A percentile compares a stretch with the other conserved stretches of the same genome.
phyloP scores from a whole-genome alignment of 2,797 vertebrate species.

The Spinus pinus region DNA sequence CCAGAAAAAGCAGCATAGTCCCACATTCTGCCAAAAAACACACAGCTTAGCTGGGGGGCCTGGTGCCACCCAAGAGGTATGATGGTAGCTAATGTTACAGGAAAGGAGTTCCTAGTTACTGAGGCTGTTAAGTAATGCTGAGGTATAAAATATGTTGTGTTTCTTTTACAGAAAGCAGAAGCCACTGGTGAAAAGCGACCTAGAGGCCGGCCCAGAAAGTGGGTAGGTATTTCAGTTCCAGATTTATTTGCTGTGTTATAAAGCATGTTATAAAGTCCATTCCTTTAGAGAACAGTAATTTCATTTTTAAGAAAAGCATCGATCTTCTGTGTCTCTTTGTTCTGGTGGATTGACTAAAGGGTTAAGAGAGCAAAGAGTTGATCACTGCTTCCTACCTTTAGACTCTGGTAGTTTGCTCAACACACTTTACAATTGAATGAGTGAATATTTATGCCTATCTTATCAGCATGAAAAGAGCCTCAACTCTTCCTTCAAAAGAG shows the following conservation, averaged over 20 bases:
- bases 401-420: slow-evolving; percentile 56
- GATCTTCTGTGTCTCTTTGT: not conserved
- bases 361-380: slow-evolving; percentile 39
- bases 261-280: not conserved
- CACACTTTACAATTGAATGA: slow-evolving; percentile 56
- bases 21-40: not conserved
- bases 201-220: slow-evolving; percentile 97
- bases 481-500: slow-evolving; percentile 59
- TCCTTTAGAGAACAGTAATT: not conserved
- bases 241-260: slow-evolving; percentile 29
- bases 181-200: slow-evolving; percentile 91
- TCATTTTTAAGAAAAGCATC: not conserved
- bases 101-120: slow-evolving; percentile 3
- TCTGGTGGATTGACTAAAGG: slow-evolving; percentile 33
- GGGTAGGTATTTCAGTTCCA: slow-evolving; percentile 82
- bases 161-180: slow-evolving; percentile 88
- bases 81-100: slow-evolving; percentile 25
- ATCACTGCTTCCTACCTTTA: slow-evolving; percentile 39
- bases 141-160: slow-evolving; percentile 53
- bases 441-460: slow-evolving; percentile 71
- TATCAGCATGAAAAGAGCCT: slow-evolving; percentile 79
- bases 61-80: slow-evolving; percentile 11
- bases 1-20: not conserved
- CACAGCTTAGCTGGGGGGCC: not conserved
- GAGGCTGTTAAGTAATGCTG: slow-evolving; percentile 5